Percentiles rank a stretch among this genome's conserved stretches.
Conservation (phyloP, 2,113 vertebrate species). For the Gopherus evgoodei region DNA sequence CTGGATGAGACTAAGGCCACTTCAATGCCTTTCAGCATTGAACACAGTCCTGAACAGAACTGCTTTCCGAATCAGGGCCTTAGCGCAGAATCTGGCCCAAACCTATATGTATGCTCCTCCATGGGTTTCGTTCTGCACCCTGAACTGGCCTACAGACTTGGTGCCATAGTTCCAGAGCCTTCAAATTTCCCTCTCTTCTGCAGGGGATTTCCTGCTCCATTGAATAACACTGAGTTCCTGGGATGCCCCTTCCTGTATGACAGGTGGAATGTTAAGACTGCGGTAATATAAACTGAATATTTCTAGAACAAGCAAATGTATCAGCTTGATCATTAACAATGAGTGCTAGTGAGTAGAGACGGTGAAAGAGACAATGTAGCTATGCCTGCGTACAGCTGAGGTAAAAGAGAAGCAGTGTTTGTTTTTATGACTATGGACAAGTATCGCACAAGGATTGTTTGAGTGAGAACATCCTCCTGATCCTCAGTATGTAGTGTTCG, state of each 20-base stretch:
- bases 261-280: neutral
- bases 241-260: too few relatives aligned
- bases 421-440: neutral
- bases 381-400: neutral
- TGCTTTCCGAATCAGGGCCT: too few relatives aligned
- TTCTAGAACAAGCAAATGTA: neutral
- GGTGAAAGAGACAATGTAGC: neutral
- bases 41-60: too few relatives aligned
- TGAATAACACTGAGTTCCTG: too few relatives aligned
- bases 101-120: too few relatives aligned
- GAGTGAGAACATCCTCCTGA: neutral
- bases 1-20: too few relatives aligned
- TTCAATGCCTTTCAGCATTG: too few relatives aligned
- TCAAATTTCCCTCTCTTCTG: neutral
- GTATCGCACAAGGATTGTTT: neutral
- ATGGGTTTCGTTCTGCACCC: neutral
- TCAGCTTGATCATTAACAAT: neutral
- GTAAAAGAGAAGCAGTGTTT: neutral
- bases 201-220: too few relatives aligned
- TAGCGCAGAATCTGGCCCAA: too few relatives aligned
- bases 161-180: neutral
- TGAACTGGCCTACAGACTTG: too few relatives aligned
- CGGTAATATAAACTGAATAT: neutral
- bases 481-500: neutral
- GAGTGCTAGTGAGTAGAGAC: neutral